Evolutionary conservation across 2,113 vertebrate genomes (phyloP).

Genomic region (Xyrauchen texanus): DNA sequence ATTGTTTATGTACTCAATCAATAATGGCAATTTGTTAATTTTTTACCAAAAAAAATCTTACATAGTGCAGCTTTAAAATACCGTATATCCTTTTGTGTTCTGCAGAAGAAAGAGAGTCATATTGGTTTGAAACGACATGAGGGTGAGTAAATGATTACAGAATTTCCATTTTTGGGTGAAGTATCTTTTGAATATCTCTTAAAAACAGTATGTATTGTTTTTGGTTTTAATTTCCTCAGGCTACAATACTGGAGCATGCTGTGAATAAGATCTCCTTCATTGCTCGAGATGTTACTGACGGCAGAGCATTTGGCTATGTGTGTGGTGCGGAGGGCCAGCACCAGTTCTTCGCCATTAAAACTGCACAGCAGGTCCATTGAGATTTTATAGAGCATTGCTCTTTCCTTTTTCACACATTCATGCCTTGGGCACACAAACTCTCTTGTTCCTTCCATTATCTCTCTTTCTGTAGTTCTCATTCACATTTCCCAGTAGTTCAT

Average conservation of each 20-base stretch:
- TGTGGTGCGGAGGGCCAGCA: constrained; percentile 96
- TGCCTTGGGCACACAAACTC: constrained; percentile 4
- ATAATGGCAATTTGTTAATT: too few relatives aligned
- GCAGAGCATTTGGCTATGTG: constrained; percentile 93
- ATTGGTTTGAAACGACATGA: too few relatives aligned
- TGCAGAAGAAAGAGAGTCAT: too few relatives aligned
- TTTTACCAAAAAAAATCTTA: too few relatives aligned
- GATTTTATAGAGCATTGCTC: constrained; percentile 13
- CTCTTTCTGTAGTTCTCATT: neutral
- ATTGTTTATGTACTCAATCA: too few relatives aligned
- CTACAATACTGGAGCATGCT: constrained; percentile 92
- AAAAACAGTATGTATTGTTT: too few relatives aligned
- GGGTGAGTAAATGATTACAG: too few relatives aligned
- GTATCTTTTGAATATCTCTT: too few relatives aligned
- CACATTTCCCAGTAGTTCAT: neutral
- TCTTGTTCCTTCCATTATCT: neutral
- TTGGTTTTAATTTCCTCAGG: constrained; percentile 68
- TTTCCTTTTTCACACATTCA: neutral
- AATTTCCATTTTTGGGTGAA: too few relatives aligned
- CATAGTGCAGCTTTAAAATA: too few relatives aligned
- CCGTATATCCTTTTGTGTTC: too few relatives aligned
- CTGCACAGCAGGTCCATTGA: constrained; percentile 86
- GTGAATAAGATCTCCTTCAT: constrained; percentile 98
- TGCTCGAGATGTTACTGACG: constrained; percentile 94
- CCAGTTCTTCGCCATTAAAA: constrained; percentile 98